These are phyloP conservation scores for Novumbra hubbsi DNA, from an alignment of 2,797 vertebrate species.

Conservation along the genomic window DNA sequence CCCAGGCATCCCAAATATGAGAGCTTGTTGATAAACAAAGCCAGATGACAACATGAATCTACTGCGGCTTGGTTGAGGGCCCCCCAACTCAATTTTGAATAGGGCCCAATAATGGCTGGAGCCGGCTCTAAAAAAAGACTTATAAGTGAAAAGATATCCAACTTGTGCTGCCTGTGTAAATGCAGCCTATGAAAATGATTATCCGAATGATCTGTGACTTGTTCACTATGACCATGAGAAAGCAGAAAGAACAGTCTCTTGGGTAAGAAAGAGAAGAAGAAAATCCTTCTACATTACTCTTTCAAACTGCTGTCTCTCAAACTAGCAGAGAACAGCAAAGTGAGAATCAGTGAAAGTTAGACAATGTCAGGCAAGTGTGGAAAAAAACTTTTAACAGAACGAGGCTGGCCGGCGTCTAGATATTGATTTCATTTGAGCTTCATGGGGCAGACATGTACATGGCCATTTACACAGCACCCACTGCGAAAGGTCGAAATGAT, in stretches of 20 bases:
- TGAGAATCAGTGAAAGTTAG: background rate
- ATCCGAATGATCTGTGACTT: background rate
- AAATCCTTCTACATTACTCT: background rate
- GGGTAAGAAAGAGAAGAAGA: background rate
- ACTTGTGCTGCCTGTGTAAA: too few species aligned
- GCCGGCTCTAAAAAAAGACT: too few species aligned
- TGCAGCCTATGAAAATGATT: background rate
- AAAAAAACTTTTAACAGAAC: slow-evolving; percentile 20
- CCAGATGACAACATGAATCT: too few species aligned
- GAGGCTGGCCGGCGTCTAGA: slow-evolving; percentile 25
- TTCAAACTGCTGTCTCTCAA: background rate
- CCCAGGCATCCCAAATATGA: too few species aligned
- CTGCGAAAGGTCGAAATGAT: slow-evolving; percentile 55
- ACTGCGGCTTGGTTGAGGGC: too few species aligned
- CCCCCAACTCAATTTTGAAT: too few species aligned
- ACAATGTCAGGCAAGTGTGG: background rate
- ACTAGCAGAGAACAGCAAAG: background rate
- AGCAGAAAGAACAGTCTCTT: background rate
- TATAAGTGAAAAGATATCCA: too few species aligned
- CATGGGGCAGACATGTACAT: slow-evolving; percentile 20
- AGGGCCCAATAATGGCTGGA: too few species aligned
- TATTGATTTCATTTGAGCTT: background rate
- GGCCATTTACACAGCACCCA: slow-evolving; percentile 30
- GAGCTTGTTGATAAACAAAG: too few species aligned
- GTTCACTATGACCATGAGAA: background rate